Conservation (phyloP, 2,888 invertebrate genomes). For the Pyrochroa serraticornis region DNA sequence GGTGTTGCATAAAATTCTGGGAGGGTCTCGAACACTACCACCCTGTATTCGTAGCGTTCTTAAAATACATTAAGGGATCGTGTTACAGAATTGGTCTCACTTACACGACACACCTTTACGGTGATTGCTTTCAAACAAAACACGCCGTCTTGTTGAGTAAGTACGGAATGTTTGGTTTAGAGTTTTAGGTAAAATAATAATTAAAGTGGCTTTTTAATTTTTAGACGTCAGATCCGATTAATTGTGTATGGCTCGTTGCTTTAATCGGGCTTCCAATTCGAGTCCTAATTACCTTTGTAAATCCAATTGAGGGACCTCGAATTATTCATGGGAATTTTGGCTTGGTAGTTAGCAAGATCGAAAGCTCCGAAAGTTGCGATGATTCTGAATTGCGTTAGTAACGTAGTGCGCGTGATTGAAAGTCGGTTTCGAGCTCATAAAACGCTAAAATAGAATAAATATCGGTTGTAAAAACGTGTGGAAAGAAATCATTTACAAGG, state of each 20-base stretch:
- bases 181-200: neutral
- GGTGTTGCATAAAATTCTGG: no score
- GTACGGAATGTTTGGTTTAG: slow-evolving; percentile 1
- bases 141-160: slow-evolving; percentile 5
- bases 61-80: slow-evolving; percentile 6
- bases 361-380: neutral
- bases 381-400: no score
- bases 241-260: no score
- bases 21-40: no score
- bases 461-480: slow-evolving; percentile 8
- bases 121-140: slow-evolving; percentile 14
- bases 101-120: slow-evolving; percentile 15
- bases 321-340: neutral
- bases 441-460: slow-evolving; percentile 9
- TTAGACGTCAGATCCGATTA: no score
- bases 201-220: no score
- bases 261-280: no score
- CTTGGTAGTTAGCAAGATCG: neutral
- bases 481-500: slow-evolving; percentile 11
- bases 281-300: no score
- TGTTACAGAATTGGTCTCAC: slow-evolving; percentile 2
- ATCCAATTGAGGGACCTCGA: no score
- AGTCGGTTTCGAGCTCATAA: slow-evolving; percentile 4
- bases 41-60: neutral
- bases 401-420: slow-evolving; percentile 1